Evolutionary conservation across 2,113 vertebrate genomes (phyloP), one percentile per base, ranked within the genome.

Genomic region (Clinocottus analis): DNA sequence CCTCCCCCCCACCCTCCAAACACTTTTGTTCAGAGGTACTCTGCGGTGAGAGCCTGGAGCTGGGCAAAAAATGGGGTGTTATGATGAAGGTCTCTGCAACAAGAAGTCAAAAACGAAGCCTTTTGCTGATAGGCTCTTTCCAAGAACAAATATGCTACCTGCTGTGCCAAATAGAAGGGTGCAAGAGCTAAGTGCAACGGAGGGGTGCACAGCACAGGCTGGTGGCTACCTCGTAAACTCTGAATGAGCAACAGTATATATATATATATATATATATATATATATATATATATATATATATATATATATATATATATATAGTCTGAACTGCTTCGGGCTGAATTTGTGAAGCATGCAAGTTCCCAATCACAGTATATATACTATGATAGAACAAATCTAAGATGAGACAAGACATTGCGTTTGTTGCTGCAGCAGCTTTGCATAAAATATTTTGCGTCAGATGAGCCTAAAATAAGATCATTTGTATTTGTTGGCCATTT

Each of bases 141-240:
- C 72, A 83, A 78, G 85, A 89, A 89, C 89, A 89, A 84, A 91
- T 87, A 79, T 61, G 3, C 75, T 82, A 77, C 91, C 89, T 86
- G 85, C 90, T 89, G 87, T 80, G 87, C 82, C 85, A 90, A 91
- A 91, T 89, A 81, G 77, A 88, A 75, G 80, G 81, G 72, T 86
- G 75, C 53, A 72, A 56, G 75, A 91, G 86, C 88, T 91, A 90
- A 88, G 90, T 91, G 86, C 80, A 31, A 87, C 43, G 75, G 72
- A 80, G 75, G 65, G 68, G 75, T 56, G 75, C 64, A 76, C 12
- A n/a, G 80, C 71, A 63, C 69, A 81, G 84, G 73, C 87, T 87
- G 80, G 87, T 85, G 84, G 84, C 82, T 53, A 80, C 55, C 84
- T 90, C 43, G 53, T 90, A 87, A 89, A 92, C 84, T 74, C 79